Evolutionary conservation across 2,888 invertebrate genomes (phyloP), one percentile per base, ranked within the genome.

Genomic region (Mythimna pallens): DNA sequence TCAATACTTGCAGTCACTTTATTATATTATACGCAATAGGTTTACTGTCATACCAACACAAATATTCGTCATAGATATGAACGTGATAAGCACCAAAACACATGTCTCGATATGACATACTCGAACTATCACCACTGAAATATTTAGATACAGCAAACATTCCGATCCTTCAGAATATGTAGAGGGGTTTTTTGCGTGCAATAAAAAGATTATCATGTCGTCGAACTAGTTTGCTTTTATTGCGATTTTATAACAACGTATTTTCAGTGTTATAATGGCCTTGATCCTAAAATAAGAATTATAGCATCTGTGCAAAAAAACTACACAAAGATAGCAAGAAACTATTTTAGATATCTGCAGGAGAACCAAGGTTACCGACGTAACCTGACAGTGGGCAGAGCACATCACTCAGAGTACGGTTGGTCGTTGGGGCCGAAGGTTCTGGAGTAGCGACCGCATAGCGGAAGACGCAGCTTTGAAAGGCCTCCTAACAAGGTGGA

Each of bases 251-350:
- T 62, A 62, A 40, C 47, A 25, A 57, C 30, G 34, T 69, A 17
- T 36, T 36, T 61, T 25, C 12, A 43, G n/a, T 59, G 34, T 50
- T 55, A 50, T 50, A 22, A 25, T 57, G 25, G 17, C 34, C n/a
- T 9, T 52, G 50, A 73, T 58, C 34, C 17, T 14, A 62, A 78
- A 62, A 79, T 79, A 79, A 40, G 50, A 34, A 57, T 73, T 2
- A 58, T 25, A 6, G 1, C 22, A 40, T 59, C 36, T 55, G 50
- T 25, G 8, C 22, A 61, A 20, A 14, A n/a, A 20, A 20, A 63
- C 40, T 55, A 36, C 25, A 17, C 22, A 47, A 47, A 22, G 25
- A 10, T 66, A 34, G n/a, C 12, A 14, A 58, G 12, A 58, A 30
- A 40, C 17, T 12, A 61, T 72, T 30, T 36, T 36, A 36, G 36